A percentile compares a stretch with the other conserved stretches of the same genome.
Conservation (phyloP, 2,113 vertebrate genomes). For the Centropus bengalensis region DNA sequence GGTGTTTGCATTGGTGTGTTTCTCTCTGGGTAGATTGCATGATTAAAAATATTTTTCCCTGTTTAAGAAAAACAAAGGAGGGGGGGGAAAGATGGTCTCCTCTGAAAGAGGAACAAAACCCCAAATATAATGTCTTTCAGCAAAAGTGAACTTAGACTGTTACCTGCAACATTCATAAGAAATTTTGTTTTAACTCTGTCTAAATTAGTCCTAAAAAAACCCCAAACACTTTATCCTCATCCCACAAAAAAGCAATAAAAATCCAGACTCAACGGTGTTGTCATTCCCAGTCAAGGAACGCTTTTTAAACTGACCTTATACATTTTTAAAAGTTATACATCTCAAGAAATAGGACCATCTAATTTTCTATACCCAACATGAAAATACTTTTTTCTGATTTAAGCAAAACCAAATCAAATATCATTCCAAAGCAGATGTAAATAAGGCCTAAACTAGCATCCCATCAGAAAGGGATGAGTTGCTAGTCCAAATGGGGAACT, state of each 20-base stretch:
- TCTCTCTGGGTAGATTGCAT: background rate
- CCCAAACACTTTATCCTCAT: rapidly evolving
- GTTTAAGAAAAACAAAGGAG: background rate
- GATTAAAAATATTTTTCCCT: background rate
- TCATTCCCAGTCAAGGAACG: background rate
- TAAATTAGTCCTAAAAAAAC: background rate
- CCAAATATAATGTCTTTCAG: background rate
- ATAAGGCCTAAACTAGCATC: too few relatives aligned
- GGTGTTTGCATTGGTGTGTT: background rate
- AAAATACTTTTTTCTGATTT: background rate
- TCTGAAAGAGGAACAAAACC: background rate
- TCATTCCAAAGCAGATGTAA: background rate
- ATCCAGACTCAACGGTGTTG: background rate
- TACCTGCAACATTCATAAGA: background rate
- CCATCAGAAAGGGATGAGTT: background rate
- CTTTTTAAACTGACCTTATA: background rate
- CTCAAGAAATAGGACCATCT: background rate
- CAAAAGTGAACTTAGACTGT: background rate
- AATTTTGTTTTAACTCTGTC: background rate
- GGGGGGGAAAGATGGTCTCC: background rate
- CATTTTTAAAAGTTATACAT: background rate
- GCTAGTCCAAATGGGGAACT: background rate
- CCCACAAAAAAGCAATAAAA: rapidly evolving
- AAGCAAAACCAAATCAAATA: background rate
- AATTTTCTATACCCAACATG: background rate